Conservation (phyloP, 2,888 invertebrate genomes). For the Alsophila aescularia region DNA sequence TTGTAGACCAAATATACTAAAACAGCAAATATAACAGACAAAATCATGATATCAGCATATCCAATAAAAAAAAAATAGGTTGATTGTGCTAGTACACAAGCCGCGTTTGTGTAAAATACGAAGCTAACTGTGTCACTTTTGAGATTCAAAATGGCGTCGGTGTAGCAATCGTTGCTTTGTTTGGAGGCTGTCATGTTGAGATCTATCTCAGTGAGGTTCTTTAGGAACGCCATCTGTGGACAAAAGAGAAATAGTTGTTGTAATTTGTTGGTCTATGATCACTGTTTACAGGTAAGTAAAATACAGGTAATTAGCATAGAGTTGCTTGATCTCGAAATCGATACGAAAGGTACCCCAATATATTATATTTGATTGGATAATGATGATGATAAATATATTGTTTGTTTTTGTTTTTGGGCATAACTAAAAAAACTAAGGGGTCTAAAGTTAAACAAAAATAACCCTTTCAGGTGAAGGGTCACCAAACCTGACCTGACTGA, state of each 20-base stretch:
- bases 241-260: background rate
- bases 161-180: background rate
- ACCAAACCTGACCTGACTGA: no score
- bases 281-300: no score
- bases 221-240: constrained; percentile 16
- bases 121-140: constrained; percentile 40
- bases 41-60: constrained; percentile 40
- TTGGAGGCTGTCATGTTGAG: background rate
- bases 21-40: constrained; percentile 45
- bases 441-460: no score
- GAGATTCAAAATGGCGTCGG: constrained; percentile 30
- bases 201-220: background rate
- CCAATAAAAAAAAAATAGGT: constrained; percentile 31
- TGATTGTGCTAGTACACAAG: background rate
- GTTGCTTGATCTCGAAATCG: no score
- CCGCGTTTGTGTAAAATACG: constrained; percentile 21
- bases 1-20: constrained; percentile 54
- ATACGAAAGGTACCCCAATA: no score
- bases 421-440: no score
- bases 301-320: no score
- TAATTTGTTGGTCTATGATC: no score
- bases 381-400: no score
- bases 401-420: no score
- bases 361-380: no score
- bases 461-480: no score